Percentiles rank a stretch among this genome's conserved stretches.
Conservation (phyloP, 2,113 vertebrate genomes). For the Struthidea cinerea region DNA sequence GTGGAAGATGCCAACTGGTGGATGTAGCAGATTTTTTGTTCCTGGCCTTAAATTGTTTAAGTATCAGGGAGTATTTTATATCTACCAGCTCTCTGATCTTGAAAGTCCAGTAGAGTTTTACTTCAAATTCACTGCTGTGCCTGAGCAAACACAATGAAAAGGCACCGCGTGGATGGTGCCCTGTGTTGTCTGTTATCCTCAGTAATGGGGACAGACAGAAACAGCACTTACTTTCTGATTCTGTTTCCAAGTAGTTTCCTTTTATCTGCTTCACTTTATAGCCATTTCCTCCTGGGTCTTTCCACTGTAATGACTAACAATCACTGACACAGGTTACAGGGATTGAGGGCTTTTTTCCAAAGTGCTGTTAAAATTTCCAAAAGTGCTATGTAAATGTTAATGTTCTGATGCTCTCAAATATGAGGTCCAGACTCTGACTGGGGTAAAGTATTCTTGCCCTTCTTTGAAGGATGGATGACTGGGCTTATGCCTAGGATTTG, state of each 20-base stretch:
- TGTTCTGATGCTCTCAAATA: not conserved
- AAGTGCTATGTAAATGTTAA: not conserved
- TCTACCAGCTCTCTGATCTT: not conserved
- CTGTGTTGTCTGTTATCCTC: not conserved
- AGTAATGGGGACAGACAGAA: not conserved
- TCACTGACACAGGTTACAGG: not conserved
- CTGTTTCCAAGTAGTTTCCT: not conserved
- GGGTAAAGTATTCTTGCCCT: not conserved
- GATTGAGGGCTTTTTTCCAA: not conserved
- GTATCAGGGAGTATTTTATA: not conserved
- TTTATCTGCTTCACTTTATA: not conserved
- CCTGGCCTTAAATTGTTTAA: not conserved
- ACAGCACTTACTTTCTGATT: not conserved
- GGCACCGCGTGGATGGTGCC: not conserved
- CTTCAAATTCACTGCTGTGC: not conserved
- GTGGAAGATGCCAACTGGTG: not conserved
- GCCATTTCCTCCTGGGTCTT: not conserved
- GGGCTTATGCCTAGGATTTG: not conserved
- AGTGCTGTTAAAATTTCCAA: not conserved
- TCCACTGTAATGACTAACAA: not conserved
- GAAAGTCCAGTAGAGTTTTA: not conserved
- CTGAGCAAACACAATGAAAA: not conserved
- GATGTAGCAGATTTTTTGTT: not conserved
- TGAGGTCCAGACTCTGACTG: not conserved
- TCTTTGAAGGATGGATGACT: not conserved